Base-by-base conservation (phyloP, 1,140 invertebrate genomes). In the Steinernema khuongi region DNA sequence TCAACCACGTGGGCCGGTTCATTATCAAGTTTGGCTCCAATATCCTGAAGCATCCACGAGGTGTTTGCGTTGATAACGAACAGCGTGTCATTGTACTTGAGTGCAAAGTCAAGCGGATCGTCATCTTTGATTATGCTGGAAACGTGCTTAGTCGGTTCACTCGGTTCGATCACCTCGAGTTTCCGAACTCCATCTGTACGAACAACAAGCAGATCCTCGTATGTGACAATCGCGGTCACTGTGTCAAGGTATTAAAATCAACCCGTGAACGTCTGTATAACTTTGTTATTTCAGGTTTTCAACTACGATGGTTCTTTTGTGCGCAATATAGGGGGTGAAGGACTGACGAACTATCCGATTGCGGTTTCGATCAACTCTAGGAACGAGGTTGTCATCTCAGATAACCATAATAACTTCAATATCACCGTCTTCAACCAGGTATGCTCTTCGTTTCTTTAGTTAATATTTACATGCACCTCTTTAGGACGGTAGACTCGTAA, bases 321-420 rank as follows among this genome's bases (percentile, higher is more conserved):
- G 66, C 89, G 96, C 2, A 94, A 98, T 85, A 99, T 99, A 83
- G 96, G 96, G 68, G 94, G 95, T 29, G 96, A 99, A 86, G 96
- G 96, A 28, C 91, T 99, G 71, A 99, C 96, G 75, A 99, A 99
- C 85, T 99, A 98, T 86, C 96, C 96, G 0, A 99, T 99, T 81
- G 96, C 96, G 2, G 96, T 99, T 0, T 95, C 95, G 67, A 98
- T 99, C 83, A 98, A 97, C 85, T 90, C 91, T 0, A 91, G 92
- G 31, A 96, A 95, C 44, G 95, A 99, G 31, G 74, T 80, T 70
- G 89, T 98, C 41, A 96, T 99, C 78, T 96, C 96, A 31, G 96
- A 99, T 88, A 99, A 99, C 88, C 96, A 99, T 88, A 99, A 99
- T 89, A 99, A 98, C 87, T 99, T 99, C 88, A 99, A 99, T 86